Conservation (phyloP, 1,140 invertebrate genomes). For the Lepidurus couesii region DNA sequence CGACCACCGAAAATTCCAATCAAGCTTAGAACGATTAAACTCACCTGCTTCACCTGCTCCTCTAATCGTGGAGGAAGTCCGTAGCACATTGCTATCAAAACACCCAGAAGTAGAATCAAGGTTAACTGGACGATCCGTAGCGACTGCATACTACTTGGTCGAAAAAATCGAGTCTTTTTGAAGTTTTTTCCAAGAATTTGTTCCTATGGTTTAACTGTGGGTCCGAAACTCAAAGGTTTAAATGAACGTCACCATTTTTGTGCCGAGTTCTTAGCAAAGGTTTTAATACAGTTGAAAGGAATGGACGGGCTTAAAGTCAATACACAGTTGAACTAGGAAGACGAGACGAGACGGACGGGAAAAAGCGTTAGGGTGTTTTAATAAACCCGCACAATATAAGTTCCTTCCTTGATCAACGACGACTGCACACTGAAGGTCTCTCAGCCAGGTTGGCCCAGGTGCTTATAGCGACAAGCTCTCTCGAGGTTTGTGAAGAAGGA, state of each 20-base stretch:
- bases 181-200: not conserved
- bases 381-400: not conserved
- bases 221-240: no score
- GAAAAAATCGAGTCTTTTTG: not conserved
- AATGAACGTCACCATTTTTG: no score
- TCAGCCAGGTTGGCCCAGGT: not conserved
- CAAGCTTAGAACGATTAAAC: not conserved
- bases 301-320: no score
- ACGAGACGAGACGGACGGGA: no score
- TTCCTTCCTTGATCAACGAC: constrained; percentile 12
- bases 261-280: no score
- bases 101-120: not conserved
- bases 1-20: not conserved
- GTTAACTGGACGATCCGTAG: not conserved
- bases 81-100: not conserved
- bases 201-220: not conserved
- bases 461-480: constrained; percentile 5
- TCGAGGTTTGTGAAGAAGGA: not conserved
- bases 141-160: not conserved
- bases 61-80: constrained; percentile 21
- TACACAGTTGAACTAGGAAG: no score
- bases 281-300: no score
- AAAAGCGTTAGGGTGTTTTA: no score
- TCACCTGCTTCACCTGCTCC: not conserved
- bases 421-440: constrained; percentile 18